These are phyloP conservation scores for Rhinolophus ferrumequinum DNA, from an alignment of 2,113 vertebrate genomes.

Conservation along the genomic window DNA sequence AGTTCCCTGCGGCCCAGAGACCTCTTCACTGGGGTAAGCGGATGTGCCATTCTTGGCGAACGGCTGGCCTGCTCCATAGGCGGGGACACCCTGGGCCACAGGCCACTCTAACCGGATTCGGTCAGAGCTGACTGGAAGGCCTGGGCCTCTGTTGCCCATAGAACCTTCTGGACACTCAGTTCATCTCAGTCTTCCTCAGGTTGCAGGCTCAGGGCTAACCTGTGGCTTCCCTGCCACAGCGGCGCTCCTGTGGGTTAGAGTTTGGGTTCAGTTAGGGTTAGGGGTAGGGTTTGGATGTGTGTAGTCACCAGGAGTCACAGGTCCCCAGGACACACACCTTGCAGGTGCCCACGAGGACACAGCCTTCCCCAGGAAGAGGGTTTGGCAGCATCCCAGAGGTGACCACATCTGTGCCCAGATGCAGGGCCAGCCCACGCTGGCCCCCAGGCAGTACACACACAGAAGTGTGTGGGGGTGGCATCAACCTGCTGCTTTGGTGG, in stretches of 20 bases:
- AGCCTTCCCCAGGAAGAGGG: background rate
- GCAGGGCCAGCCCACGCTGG: background rate
- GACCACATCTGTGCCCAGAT: accelerated
- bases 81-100: background rate
- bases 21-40: accelerated
- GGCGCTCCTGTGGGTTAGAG: background rate
- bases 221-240: accelerated
- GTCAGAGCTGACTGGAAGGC: background rate
- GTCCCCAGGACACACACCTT: background rate
- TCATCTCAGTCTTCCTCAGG: too few species aligned
- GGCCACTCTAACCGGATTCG: background rate
- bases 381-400: background rate
- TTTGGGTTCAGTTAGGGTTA: too few species aligned
- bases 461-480: accelerated
- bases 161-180: background rate
- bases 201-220: background rate
- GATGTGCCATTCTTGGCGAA: background rate
- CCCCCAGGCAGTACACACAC: background rate
- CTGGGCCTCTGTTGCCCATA: background rate
- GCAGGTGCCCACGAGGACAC: background rate
- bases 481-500: accelerated
- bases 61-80: background rate
- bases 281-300: too few species aligned
- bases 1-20: background rate
- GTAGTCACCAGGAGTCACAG: accelerated